phyloP scores from a whole-genome alignment of 2,888 invertebrate genomes.

The Ormia ochracea region DNA sequence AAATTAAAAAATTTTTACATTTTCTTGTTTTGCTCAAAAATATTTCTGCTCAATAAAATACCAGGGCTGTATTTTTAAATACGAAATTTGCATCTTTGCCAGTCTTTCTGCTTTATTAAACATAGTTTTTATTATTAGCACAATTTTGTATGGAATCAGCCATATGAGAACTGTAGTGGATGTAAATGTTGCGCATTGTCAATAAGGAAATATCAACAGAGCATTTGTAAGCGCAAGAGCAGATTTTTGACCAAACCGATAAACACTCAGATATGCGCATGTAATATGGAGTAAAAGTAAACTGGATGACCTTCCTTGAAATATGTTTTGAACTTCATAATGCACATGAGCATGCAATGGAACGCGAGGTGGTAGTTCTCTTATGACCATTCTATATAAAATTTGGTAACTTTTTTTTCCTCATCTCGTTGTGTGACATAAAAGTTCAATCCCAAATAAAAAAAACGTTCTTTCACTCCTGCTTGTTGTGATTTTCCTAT shows the following conservation, averaged over 20 bases:
- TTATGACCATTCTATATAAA: constrained; percentile 37
- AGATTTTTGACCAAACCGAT: constrained; percentile 2
- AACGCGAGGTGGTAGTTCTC: constrained; percentile 10
- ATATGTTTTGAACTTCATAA: constrained; percentile 59
- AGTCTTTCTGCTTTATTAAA: too few species aligned
- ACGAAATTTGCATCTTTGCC: too few species aligned
- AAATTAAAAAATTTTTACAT: too few species aligned
- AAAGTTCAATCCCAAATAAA: constrained; percentile 41
- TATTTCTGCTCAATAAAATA: too few species aligned
- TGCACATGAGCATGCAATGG: constrained; percentile 54
- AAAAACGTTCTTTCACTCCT: constrained; percentile 45
- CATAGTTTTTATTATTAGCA: too few species aligned
- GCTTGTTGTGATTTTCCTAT: constrained; percentile 63
- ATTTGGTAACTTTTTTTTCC: constrained; percentile 30
- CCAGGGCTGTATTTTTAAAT: too few species aligned
- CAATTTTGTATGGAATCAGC: neutral
- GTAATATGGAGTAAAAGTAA: constrained; percentile 70
- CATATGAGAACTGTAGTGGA: neutral
- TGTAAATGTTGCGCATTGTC: constrained; percentile 1
- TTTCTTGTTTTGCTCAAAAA: too few species aligned
- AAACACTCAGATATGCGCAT: neutral
- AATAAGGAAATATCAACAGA: constrained; percentile 46
- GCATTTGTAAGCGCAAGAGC: constrained; percentile 13
- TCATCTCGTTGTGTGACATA: constrained; percentile 45
- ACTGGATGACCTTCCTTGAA: constrained; percentile 74